Evolutionary conservation across 2,888 invertebrate species (phyloP), one percentile per base, ranked within the genome.

Genomic region (Eupithecia insigniata): DNA sequence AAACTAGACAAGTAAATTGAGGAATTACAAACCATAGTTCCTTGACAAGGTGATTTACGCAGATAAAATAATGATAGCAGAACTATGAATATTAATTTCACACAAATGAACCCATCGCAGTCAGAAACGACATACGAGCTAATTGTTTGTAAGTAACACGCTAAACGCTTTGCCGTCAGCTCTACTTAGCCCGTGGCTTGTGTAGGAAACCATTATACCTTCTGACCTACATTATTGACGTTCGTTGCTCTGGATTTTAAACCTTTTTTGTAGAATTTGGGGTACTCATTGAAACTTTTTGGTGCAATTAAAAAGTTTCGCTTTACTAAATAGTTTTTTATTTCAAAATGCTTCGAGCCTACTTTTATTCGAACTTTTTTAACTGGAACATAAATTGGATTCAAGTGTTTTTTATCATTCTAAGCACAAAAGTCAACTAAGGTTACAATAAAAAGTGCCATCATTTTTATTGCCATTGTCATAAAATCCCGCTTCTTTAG

Each of bases 131-230:
- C 67, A 73, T 51, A 76, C 73, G 55, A 62, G 66, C 76, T 89
- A 92, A 92, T 92, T 89, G 91, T 87, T 87, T 85, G 91, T 88
- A 84, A 91, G 88, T 90, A 91, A 92, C 86, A 84, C 84, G 89
- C 83, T 91, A 92, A 92, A 84, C 82, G 82, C 46, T 82, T 77
- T 70, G 80, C 85, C 82, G 86, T 87, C 90, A 83, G 75, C 75
- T 70, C 77, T 73, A 71, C 79, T 84, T 80, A 74, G 75, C 76
- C 71, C 77, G 65, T 55, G 7, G 22, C 22, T 51, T 16, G 62
- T 62, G 64, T 22, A 26, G 22, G 18, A 36, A 64, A 64, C 22
- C 36, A 64, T 64, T 32, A 10, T 36, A 64, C 58, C 14, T 64
- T 73, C 58, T 73, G 30, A 70, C 67, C 64, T 62, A 69, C 66